Conservation (phyloP, 2,113 vertebrate genomes). For the Periophthalmus modestus region DNA sequence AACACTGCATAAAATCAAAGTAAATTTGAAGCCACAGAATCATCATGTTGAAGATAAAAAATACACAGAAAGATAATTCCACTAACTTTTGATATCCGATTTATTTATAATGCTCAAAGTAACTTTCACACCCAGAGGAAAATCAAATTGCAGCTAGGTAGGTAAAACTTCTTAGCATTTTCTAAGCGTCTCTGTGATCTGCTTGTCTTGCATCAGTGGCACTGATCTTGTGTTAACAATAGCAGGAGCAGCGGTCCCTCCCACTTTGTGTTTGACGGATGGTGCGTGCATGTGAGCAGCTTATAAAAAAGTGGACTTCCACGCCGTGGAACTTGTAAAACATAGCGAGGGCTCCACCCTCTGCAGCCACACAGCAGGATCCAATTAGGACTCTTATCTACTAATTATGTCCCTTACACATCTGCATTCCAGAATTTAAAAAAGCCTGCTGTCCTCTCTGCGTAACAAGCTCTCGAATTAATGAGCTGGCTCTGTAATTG, state of each 20-base stretch:
- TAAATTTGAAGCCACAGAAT: background rate
- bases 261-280: conserved; percentile 45
- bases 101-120: background rate
- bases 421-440: conserved; percentile 85
- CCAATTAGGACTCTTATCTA: conserved; percentile 81
- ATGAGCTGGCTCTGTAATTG: conserved; percentile 95
- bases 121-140: background rate
- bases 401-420: conserved; percentile 90
- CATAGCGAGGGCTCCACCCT: conserved; percentile 65
- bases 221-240: conserved; percentile 29
- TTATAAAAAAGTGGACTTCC: conserved; percentile 68
- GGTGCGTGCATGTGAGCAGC: conserved; percentile 57
- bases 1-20: background rate
- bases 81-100: background rate
- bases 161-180: conserved; percentile 2
- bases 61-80: too few species aligned
- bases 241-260: conserved; percentile 16
- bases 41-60: background rate
- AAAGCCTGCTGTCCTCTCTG: conserved; percentile 77
- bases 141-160: conserved; percentile 10
- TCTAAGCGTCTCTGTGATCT: conserved; percentile 9
- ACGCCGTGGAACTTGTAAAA: conserved; percentile 71
- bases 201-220: conserved; percentile 10
- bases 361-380: conserved; percentile 74
- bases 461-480: conserved; percentile 93